phyloP scores from a whole-genome alignment of 2,113 vertebrate species.

The Apus apus region DNA sequence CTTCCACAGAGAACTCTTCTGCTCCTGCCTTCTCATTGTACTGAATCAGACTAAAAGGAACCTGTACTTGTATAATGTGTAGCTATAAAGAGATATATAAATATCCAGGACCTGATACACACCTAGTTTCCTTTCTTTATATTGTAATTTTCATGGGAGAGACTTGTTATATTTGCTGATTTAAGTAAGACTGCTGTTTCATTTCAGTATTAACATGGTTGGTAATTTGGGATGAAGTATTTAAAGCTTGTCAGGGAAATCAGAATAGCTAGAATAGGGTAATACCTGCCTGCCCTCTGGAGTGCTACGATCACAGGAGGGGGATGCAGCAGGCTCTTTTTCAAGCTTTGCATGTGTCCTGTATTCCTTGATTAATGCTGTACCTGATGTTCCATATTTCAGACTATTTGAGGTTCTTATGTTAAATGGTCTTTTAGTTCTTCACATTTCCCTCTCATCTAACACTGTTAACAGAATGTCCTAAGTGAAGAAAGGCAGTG shows the following conservation, averaged over 20 bases:
- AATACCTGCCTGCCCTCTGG: background rate
- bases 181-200: background rate
- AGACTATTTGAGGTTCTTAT: background rate
- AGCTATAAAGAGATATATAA: background rate
- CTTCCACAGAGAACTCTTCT: background rate
- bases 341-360: background rate
- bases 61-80: background rate
- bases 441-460: background rate
- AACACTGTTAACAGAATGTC: background rate
- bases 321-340: background rate
- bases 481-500: background rate
- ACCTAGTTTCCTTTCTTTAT: background rate
- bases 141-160: background rate
- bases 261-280: background rate
- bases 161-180: background rate
- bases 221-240: background rate
- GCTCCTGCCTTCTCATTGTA: background rate
- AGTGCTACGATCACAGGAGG: accelerated
- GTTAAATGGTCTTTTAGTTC: background rate
- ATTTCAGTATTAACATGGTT: background rate
- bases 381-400: background rate
- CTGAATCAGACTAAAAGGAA: background rate
- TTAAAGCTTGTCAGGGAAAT: background rate
- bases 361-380: background rate
- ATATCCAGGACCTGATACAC: background rate